These are phyloP conservation scores for Erpobdella octoculata DNA, from an alignment of 2,888 invertebrate genomes.

Conservation along the genomic window DNA sequence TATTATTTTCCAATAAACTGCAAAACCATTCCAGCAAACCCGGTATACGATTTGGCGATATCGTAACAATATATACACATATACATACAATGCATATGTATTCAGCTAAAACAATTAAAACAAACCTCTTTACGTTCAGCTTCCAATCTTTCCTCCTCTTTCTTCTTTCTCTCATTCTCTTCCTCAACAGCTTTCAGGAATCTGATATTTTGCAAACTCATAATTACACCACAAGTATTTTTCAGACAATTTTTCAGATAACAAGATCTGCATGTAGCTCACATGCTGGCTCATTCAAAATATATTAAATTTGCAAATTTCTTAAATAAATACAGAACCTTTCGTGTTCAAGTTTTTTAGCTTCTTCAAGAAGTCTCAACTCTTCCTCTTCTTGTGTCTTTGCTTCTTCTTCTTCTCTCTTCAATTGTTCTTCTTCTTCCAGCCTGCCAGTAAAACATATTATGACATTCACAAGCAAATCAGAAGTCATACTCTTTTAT, in stretches of 20 bases:
- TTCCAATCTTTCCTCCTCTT: constrained; percentile 57
- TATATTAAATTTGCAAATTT: background rate
- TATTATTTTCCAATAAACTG: no score
- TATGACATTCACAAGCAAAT: background rate
- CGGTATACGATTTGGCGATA: no score
- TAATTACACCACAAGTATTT: no score
- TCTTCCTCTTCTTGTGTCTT: constrained; percentile 73
- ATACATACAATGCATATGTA: no score
- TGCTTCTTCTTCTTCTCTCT: constrained; percentile 75
- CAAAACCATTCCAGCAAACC: no score
- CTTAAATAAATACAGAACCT: constrained; percentile 52
- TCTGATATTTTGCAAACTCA: no score
- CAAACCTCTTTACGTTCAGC: constrained; percentile 44
- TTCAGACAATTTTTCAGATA: background rate
- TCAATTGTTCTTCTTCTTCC: constrained; percentile 65
- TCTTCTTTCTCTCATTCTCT: constrained; percentile 61
- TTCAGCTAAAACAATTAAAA: no score
- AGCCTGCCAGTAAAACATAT: constrained; percentile 55
- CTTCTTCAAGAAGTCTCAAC: constrained; percentile 61
- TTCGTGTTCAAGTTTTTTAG: constrained; percentile 74
- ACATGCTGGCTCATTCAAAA: background rate
- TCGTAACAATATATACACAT: background rate
- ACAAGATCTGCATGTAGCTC: background rate
- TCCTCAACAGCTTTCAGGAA: constrained; percentile 72
- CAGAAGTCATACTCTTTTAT: no score